Evolutionary conservation across 1,140 invertebrate genomes (phyloP).

Genomic region (Reticulitermes speratus): DNA sequence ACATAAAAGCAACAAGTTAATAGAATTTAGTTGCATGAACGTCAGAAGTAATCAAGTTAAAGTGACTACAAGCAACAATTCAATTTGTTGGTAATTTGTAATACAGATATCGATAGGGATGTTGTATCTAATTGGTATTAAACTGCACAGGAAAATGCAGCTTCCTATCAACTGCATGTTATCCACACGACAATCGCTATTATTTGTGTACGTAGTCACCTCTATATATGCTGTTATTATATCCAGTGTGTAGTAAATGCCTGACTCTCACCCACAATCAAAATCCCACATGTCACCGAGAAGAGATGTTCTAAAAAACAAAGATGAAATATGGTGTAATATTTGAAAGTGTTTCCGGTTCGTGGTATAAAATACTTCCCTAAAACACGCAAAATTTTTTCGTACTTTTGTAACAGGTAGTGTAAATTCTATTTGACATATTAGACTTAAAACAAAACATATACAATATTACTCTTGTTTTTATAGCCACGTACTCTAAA

Average conservation of each 20-base stretch:
- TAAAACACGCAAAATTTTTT: too few species aligned
- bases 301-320: not conserved
- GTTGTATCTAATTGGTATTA: not conserved
- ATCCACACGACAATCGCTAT: not conserved
- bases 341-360: not conserved
- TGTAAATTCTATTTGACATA: too few species aligned
- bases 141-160: not conserved
- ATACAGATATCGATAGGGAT: not conserved
- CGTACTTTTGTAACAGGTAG: too few species aligned
- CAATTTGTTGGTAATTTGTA: not conserved
- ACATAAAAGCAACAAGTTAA: not conserved
- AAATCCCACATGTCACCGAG: not conserved
- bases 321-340: not conserved
- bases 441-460: too few species aligned
- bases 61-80: not conserved
- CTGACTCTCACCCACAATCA: not conserved
- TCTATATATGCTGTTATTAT: not conserved
- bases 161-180: not conserved
- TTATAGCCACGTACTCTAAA: too few species aligned
- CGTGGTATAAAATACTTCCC: not conserved
- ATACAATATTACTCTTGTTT: too few species aligned
- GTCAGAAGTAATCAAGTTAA: not conserved
- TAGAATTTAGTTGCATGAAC: not conserved
- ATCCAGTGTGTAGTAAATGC: not conserved
- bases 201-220: not conserved